phyloP scores from a whole-genome alignment of 2,797 vertebrate genomes.

The Phoebastria nigripes region DNA sequence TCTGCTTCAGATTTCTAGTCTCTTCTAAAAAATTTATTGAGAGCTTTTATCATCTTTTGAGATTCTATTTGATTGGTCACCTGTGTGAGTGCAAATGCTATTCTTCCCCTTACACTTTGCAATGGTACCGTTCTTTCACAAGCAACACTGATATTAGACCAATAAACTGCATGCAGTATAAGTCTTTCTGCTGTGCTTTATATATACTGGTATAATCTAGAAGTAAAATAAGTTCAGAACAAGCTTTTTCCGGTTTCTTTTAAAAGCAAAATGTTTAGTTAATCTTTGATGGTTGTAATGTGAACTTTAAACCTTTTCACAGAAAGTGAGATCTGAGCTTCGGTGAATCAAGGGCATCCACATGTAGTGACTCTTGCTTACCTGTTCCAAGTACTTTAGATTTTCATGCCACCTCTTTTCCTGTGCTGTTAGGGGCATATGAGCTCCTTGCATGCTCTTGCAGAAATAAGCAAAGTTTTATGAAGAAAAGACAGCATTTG shows the following conservation, averaged over 20 bases:
- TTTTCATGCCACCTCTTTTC: not conserved
- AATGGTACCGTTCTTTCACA: not conserved
- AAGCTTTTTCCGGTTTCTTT: not conserved
- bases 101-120: not conserved
- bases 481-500: not conserved
- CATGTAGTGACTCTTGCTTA: not conserved
- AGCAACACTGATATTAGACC: not conserved
- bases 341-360: not conserved
- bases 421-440: not conserved
- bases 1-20: not conserved
- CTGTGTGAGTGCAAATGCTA: too few species aligned
- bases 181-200: not conserved
- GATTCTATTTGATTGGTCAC: not conserved
- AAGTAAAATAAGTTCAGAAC: not conserved
- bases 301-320: not conserved
- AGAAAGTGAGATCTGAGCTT: not conserved
- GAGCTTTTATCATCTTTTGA: not conserved
- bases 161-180: not conserved
- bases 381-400: not conserved
- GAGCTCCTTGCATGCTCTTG: not conserved
- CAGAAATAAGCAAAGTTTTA: not conserved
- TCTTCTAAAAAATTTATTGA: not conserved
- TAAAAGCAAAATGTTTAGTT: not conserved
- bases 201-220: not conserved
- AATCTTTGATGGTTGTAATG: not conserved